Conservation (phyloP, 2,888 invertebrate species). For the Cenopis cana region DNA sequence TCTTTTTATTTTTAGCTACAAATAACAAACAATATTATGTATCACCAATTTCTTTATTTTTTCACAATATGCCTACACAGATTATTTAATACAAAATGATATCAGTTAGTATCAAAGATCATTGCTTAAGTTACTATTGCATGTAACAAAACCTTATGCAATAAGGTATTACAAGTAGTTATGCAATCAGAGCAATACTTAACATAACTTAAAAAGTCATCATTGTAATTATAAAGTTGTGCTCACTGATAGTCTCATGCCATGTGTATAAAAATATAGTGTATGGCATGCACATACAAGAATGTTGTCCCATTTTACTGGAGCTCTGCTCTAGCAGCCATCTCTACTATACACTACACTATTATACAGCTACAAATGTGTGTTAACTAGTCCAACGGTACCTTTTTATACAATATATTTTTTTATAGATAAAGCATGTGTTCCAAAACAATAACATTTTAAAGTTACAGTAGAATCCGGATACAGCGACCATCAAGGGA, state of each 20-base stretch:
- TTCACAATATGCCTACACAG: neutral
- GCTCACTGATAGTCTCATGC: neutral
- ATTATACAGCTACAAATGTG: no score
- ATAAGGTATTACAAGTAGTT: neutral
- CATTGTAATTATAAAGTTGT: neutral
- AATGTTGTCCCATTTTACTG: no score
- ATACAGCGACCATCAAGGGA: no score
- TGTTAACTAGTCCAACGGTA: no score
- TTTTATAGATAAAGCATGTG: no score
- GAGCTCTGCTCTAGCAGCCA: no score
- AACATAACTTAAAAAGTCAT: neutral
- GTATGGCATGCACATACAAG: no score
- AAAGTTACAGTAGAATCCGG: no score
- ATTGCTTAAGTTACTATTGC: neutral
- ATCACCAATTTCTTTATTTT: neutral
- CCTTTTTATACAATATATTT: no score
- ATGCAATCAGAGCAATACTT: neutral
- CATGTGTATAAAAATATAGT: no score
- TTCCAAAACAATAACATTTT: no score
- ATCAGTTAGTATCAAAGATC: neutral
- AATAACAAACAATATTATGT: neutral
- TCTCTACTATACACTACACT: no score
- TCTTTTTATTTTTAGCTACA: constrained; percentile 76
- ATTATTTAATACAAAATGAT: neutral
- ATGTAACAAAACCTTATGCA: neutral